Evolutionary conservation across 2,888 invertebrate species (phyloP), one percentile per base, ranked within the genome.

Genomic region (Abscondita cerata): DNA sequence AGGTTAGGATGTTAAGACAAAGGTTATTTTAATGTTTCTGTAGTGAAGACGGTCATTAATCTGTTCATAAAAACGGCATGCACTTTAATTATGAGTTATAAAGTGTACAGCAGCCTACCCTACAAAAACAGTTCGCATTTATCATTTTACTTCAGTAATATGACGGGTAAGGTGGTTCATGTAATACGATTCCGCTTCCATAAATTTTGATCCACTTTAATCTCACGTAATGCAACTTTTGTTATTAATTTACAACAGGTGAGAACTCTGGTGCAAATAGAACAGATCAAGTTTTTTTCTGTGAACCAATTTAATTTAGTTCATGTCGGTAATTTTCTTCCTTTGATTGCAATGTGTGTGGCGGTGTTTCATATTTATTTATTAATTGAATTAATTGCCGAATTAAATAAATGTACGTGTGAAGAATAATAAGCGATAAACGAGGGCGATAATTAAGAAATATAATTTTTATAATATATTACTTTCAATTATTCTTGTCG

Each of bases 51-150:
- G 63, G 62, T 64, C 64, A 68, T 68, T 68, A 65, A 66, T 68
- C 59, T 57, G 52, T 51, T 56, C 62, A 60, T 65, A 64, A 66
- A 68, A 67, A 65, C 62, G 12, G 51, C 59, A 50, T 65, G 60
- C 62, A 54, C 68, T 64, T 68, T 68, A 68, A 68, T 68, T 68
- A 68, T 53, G 62, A 59, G 68, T 66, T 66, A 64, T 62, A 66
- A 66, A 68, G 52, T 58, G 58, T 59, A 52, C 64, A 50, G 62
- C 58, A 67, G 60, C 59, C 60, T 57, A 36, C 52, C 52, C 57
- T 20, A 64, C 53, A 58, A 63, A 68, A 64, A 64, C 64, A 62
- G 58, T 54, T 52, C 56, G 64, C 68, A 68, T 68, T 68, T 68
- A 68, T 68, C 68, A 68, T 68, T 66, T 68, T 64, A 66, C 65